Evolutionary conservation across 2,797 vertebrate genomes (phyloP).

Genomic region (Hyperoplus immaculatus): DNA sequence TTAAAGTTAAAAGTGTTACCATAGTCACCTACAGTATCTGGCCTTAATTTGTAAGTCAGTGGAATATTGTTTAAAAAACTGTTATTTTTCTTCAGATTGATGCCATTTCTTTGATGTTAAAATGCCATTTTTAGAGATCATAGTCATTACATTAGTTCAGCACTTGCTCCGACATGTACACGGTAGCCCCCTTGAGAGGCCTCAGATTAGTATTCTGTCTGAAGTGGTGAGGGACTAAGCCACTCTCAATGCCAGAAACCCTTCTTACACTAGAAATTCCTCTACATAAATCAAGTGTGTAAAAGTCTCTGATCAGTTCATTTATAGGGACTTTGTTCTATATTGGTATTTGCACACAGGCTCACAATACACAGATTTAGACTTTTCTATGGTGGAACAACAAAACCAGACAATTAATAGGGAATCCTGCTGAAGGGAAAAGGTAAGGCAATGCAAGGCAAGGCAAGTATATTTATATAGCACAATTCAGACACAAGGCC

Average conservation of each 20-base stretch:
- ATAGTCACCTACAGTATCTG: too few species aligned
- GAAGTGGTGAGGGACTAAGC: neutral
- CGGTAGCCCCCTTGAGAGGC: neutral
- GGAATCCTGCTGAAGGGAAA: neutral
- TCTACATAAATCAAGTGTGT: too few species aligned
- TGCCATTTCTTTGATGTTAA: neutral
- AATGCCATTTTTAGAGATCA: neutral
- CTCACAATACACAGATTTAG: neutral
- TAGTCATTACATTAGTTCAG: neutral
- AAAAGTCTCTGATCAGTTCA: neutral
- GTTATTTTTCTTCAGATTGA: neutral
- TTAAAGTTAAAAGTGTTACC: too few species aligned
- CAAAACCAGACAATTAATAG: neutral
- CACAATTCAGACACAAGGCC: too few species aligned
- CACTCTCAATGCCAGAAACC: neutral
- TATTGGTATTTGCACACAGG: neutral
- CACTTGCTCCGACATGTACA: neutral
- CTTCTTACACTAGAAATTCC: neutral
- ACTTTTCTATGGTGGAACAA: neutral
- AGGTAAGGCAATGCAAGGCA: neutral
- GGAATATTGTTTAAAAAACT: too few species aligned
- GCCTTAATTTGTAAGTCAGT: too few species aligned
- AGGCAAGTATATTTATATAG: too few species aligned
- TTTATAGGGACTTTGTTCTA: neutral
- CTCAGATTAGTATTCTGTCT: constrained; percentile 1